Evolutionary conservation across 1,140 invertebrate genomes (phyloP), one percentile per base, ranked within the genome.

Genomic region (Drosophila tropicalis): DNA sequence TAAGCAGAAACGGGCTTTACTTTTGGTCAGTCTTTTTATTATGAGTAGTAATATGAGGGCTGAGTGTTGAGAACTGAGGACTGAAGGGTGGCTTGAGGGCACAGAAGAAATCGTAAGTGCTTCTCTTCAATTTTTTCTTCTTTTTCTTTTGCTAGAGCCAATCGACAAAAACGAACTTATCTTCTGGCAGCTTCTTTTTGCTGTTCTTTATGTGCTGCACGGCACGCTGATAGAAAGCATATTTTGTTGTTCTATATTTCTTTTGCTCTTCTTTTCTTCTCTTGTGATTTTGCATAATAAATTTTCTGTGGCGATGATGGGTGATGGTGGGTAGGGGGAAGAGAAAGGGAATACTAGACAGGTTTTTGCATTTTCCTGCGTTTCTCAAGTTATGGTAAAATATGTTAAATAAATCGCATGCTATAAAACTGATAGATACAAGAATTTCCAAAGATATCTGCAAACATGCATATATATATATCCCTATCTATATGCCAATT

Each of bases 241-340:
- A 51, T 51, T 51, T 51, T 51, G 17, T 10, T 22, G 17, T 41
- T 5, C 12, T 41, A 13, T 44, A 3, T 51, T 22, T 22, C 10
- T 51, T 22, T 12, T 12, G 10, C 9, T 22, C 68, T 67, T 62
- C 62, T 73, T 74, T 73, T 81, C 71, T 62, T 67, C 69, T 74
- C 70, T 78, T 75, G 67, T 79, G 81, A 76, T 79, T 79, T 76
- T 77, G 70, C 69, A 84, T 83, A 79, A 74, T 82, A 82, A 81
- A 81, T 81, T 67, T 41, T 65, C 29, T 67, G 69, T 57, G 55
- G 29, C 29, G 3, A 6, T 29, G 1, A 29, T 6, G 29, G 3
- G 5, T 5, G 0, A 29, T 29, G 0, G 29, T 3, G 51, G 55
- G 55, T 69, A 22, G 61, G 58, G 64, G 54, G 19, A 77, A 32